Evolutionary conservation across 2,797 vertebrate genomes (phyloP), one percentile per base, ranked within the genome.

Genomic region (Masticophis lateralis): DNA sequence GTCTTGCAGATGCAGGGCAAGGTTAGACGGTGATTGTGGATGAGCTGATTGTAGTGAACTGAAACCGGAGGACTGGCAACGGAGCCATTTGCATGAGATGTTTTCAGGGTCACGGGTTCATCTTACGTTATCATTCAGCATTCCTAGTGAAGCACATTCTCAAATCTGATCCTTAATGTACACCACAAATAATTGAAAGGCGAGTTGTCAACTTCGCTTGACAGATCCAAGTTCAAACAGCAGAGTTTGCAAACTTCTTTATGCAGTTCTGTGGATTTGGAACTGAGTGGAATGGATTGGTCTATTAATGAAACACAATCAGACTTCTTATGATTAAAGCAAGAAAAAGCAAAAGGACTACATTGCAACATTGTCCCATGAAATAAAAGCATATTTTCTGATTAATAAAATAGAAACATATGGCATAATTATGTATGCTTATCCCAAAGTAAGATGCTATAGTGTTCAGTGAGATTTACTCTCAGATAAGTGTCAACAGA

Each of bases 121-220:
- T 88, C 47, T 94, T 0, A 0, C 55, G 0, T 0, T n/a, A 27
- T 87, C 57, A 9, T 4, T 89, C 79, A 92, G 91, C 87, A 83
- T 74, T n/a, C 47, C 79, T 87, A 11, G 63, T 83, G 94, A 94
- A 25, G 53, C 69, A 95, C 94, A 91, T 0, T 92, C 74, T 28
- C 94, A 57, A 93, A 94, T 94, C 79, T 63, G 92, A 69, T 53
- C 59, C 32, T 95, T 94, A 92, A 92, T 92, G 90, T 63, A 94
- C 43, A 90, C 2, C 92, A 27, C 61, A 94, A 95, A 51, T 55
- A 87, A 92, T 51, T 94, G 74, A 94, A 95, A 94, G 69, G 87
- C 25, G 22, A 93, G 63, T 91, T 94, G 95, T 95, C 95, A 93
- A 57, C 92, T 95, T 60, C 79, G 1, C 92, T 96, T 95, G 93